Evolutionary conservation across 2,888 invertebrate genomes (phyloP), one percentile per base, ranked within the genome.

Genomic region (Lycaena phlaeas): DNA sequence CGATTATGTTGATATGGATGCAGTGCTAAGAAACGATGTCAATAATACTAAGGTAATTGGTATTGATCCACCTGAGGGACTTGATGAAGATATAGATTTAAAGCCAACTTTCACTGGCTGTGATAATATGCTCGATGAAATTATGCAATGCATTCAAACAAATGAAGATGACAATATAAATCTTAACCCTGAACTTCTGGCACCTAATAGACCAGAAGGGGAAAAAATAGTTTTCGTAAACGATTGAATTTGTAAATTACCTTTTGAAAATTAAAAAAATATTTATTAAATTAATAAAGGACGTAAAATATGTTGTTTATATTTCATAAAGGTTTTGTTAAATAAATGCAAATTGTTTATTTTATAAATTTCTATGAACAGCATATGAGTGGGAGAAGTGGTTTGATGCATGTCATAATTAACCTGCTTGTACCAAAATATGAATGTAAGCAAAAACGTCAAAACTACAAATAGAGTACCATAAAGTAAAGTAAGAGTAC

Each of bases 111-210:
- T 53, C 25, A 59, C 55, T 31, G 60, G 68, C 41, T 62, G 56
- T 34, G 64, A 72, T 29, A 61, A 68, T 43, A 76, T 84, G 73
- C 57, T 79, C 0, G 65, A 73, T n/a, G 82, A 81, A 59, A 79
- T 84, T 56, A 62, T 78, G 61, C 63, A 77, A 41, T 74, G 71
- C 42, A 76, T 79, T 14, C 66, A 67, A 44, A 61, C 50, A n/a
- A 61, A 54, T 10, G 68, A 36, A 9, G 44, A 56, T 10, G 49
- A 22, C 5, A 6, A 2, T 7, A 22, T 57, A 1, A 41, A 50
- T 14, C 52, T 78, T 34, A 59, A 76, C 43, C 62, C 76, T 0
- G 60, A 59, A 5, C 43, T 59, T 25, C 55, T 81, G 7, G 56
- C 63, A 12, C 78, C 82, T 0, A 79, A 79, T 41, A 68, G 76